Conservation (phyloP, 2,113 vertebrate genomes). For the Chionomys nivalis region DNA sequence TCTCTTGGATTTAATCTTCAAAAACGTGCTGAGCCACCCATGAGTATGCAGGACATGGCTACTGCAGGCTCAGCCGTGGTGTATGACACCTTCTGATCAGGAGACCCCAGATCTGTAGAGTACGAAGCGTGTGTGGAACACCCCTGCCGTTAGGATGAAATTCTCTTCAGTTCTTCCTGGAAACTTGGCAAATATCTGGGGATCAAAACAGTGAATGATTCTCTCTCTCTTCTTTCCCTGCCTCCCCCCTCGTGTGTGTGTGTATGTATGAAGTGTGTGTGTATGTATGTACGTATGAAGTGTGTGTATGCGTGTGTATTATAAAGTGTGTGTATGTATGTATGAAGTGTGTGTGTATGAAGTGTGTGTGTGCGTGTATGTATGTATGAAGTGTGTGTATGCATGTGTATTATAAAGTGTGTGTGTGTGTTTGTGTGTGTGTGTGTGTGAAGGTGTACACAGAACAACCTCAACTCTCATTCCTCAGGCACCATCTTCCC, state of each 20-base stretch:
- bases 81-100: neutral
- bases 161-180: neutral
- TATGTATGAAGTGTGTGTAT: neutral
- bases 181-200: neutral
- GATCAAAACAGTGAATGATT: constrained; percentile 3
- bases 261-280: neutral
- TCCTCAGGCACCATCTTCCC: neutral
- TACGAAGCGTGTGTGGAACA: neutral
- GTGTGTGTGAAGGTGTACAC: neutral
- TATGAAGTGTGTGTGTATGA: too few relatives aligned
- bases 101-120: neutral
- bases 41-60: neutral
- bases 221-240: neutral
- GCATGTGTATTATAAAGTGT: neutral
- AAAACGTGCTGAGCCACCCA: neutral
- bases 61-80: neutral
- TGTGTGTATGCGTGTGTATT: neutral
- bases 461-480: neutral
- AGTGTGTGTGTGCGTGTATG: neutral
- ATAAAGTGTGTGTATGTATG: neutral
- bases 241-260: too few relatives aligned
- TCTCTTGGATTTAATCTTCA: constrained; percentile 4
- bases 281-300: neutral
- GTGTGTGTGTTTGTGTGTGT: neutral
- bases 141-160: neutral